Evolutionary conservation across 2,888 invertebrate species (phyloP).

Genomic region (Pharmacophagus antenor): DNA sequence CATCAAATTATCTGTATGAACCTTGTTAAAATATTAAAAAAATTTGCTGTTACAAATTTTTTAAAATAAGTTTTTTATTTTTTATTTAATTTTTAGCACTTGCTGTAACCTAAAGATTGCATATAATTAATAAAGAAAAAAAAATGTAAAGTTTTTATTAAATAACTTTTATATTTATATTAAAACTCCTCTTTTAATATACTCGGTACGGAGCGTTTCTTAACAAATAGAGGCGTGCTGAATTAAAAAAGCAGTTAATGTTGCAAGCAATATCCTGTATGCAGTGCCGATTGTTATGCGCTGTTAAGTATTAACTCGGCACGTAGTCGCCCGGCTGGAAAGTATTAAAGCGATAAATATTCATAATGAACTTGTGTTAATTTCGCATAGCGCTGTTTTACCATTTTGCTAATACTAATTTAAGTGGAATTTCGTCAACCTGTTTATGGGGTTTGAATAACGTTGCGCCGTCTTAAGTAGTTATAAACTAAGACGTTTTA

Average conservation of each 20-base stretch:
- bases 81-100: too few species aligned
- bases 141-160: not conserved
- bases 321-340: slow-evolving; percentile 58
- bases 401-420: slow-evolving; percentile 71
- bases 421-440: slow-evolving; percentile 46
- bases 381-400: slow-evolving; percentile 71
- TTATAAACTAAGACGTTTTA: too few species aligned
- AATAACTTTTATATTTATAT: not conserved
- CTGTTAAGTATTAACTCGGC: slow-evolving; percentile 45
- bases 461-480: too few species aligned
- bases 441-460: slow-evolving; percentile 37
- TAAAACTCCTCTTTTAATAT: not conserved
- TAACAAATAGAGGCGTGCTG: slow-evolving; percentile 8
- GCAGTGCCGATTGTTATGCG: slow-evolving; percentile 61
- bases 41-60: too few species aligned
- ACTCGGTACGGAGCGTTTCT: not conserved
- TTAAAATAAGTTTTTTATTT: too few species aligned
- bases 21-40: too few species aligned
- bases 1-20: too few species aligned
- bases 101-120: too few species aligned
- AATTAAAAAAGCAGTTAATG: slow-evolving; percentile 56
- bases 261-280: slow-evolving; percentile 62
- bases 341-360: slow-evolving; percentile 79
- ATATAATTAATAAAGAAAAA: too few species aligned
- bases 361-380: slow-evolving; percentile 77